Conservation (phyloP, 2,797 vertebrate species). For the Argyrosomus regius region DNA sequence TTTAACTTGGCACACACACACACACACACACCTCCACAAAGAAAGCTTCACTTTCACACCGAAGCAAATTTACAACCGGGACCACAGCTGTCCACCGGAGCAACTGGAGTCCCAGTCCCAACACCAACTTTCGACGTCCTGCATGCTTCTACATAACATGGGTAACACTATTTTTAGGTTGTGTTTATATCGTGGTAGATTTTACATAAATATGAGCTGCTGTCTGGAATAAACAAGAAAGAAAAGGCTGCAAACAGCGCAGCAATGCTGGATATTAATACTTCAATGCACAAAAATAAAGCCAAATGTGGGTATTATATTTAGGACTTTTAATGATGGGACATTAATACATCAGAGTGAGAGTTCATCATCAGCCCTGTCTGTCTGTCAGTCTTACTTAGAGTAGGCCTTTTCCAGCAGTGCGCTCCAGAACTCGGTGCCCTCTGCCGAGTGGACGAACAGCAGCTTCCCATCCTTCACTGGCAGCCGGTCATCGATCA, state of each 20-base stretch:
- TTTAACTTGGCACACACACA: background rate
- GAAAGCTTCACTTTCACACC: conserved; percentile 20
- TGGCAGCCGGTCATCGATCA: conserved; percentile 94
- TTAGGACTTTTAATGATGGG: too few relatives aligned
- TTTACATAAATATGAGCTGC: background rate
- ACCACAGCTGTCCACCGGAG: conserved; percentile 36
- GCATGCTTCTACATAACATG: background rate
- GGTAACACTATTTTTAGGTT: background rate
- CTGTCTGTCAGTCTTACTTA: conserved; percentile 86
- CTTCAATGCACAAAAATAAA: background rate
- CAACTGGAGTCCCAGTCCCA: conserved; percentile 23
- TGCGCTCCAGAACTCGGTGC: conserved; percentile 95
- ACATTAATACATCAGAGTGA: background rate
- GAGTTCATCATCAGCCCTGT: background rate
- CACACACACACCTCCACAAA: background rate
- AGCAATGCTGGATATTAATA: background rate
- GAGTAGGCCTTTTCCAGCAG: conserved; percentile 97
- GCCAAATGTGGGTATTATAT: background rate
- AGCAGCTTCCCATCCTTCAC: conserved; percentile 93
- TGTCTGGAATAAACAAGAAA: background rate
- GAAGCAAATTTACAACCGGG: background rate
- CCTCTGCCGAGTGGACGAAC: conserved; percentile 94
- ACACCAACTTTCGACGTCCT: background rate
- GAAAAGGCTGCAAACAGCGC: background rate
- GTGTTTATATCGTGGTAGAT: background rate